Conservation (phyloP, 2,888 invertebrate genomes). For the Cephus pulcher region DNA sequence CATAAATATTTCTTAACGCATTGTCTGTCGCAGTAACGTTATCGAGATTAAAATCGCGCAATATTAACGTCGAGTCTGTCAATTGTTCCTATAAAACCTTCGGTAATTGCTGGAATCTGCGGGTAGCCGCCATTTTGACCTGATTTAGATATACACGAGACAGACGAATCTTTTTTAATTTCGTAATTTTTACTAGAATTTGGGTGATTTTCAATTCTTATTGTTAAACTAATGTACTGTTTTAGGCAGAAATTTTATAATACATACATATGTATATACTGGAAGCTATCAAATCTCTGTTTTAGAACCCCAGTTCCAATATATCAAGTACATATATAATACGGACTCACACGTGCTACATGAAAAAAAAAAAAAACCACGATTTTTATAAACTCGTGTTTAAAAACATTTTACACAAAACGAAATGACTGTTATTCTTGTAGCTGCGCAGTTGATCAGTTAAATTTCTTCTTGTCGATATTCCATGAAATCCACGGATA, state of each 20-base stretch:
- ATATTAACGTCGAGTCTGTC: neutral
- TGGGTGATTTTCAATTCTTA: neutral
- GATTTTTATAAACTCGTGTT: neutral
- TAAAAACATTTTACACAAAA: neutral
- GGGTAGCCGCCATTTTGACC: conserved; percentile 24
- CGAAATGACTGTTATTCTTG: neutral
- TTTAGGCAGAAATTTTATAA: neutral
- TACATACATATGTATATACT: neutral
- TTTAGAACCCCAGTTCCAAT: neutral
- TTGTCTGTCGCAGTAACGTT: neutral
- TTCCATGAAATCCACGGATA: neutral
- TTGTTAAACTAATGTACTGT: neutral
- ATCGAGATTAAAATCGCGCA: neutral
- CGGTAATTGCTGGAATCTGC: conserved; percentile 13
- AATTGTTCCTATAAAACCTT: neutral
- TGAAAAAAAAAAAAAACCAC: neutral
- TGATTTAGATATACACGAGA: conserved; percentile 15
- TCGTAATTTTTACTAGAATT: conserved; percentile 7
- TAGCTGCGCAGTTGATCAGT: neutral
- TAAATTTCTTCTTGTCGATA: neutral
- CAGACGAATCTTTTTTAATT: conserved; percentile 15
- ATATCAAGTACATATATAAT: neutral
- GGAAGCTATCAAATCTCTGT: neutral
- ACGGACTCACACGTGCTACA: neutral
- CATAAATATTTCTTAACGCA: neutral